Conservation (phyloP, 2,888 invertebrate species). For the Eupithecia subumbrata region DNA sequence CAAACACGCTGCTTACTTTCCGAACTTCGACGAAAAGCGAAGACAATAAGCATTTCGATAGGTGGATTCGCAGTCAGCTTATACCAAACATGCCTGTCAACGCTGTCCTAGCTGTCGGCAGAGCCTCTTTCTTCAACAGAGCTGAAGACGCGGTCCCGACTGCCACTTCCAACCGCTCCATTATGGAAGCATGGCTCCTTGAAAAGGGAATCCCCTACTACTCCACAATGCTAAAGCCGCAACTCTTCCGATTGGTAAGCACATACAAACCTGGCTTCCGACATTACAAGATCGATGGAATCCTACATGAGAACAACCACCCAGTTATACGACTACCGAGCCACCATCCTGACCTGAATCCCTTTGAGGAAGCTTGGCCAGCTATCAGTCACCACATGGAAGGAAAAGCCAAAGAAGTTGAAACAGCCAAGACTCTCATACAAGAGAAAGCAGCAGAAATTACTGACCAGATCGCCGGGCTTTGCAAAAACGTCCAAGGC, state of each 20-base stretch:
- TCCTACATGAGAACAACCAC: constrained; percentile 17
- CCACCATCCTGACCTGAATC: constrained; percentile 28
- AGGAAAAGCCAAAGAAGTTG: background rate
- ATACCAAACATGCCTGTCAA: constrained; percentile 24
- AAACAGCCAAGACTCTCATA: background rate
- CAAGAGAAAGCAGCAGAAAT: constrained; percentile 3
- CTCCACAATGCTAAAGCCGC: constrained; percentile 24
- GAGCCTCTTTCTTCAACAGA: constrained; percentile 20
- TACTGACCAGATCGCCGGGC: background rate
- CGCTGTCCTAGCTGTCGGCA: constrained; percentile 19
- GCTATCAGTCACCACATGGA: constrained; percentile 13
- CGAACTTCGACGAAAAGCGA: constrained; percentile 18
- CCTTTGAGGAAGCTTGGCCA: constrained; percentile 25
- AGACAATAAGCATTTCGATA: constrained; percentile 22
- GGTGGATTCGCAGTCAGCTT: constrained; percentile 21
- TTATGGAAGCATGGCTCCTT: constrained; percentile 30
- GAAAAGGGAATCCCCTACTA: constrained; percentile 27
- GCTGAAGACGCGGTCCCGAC: constrained; percentile 19
- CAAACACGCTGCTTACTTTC: constrained; percentile 7
- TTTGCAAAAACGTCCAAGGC: constrained; percentile 13
- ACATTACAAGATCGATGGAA: constrained; percentile 22
- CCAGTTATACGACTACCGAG: constrained; percentile 26
- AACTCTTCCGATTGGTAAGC: constrained; percentile 50
- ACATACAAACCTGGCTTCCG: constrained; percentile 23
- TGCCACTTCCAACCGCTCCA: constrained; percentile 23